These are phyloP conservation scores for Phthorimaea operculella DNA, from an alignment of 1,140 invertebrate genomes.

Conservation along the genomic window DNA sequence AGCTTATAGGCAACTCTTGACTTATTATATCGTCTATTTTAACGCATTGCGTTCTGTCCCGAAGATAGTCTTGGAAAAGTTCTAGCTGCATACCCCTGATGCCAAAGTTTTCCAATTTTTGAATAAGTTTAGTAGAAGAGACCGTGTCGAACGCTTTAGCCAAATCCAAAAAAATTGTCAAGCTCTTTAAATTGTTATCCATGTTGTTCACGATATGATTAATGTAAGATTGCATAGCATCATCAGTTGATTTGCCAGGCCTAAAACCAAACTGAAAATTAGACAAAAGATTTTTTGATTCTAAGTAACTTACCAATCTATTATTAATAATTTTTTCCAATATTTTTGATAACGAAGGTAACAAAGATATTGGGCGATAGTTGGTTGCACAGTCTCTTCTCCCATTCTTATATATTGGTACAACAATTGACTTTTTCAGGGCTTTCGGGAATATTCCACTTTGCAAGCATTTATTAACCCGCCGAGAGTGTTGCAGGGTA, in stretches of 20 bases:
- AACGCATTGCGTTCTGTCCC: neutral
- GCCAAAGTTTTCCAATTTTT: conserved; percentile 8
- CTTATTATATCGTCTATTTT: conserved; percentile 8
- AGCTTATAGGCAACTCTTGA: neutral
- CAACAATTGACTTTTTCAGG: neutral
- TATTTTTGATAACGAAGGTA: neutral
- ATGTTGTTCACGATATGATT: neutral
- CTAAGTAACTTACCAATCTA: neutral
- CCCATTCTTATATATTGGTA: neutral
- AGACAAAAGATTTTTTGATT: neutral
- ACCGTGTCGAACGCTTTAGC: conserved; percentile 6
- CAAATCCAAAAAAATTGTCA: conserved; percentile 3
- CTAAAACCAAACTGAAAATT: conserved; percentile 4
- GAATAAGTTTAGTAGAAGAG: neutral
- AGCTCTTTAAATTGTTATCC: neutral
- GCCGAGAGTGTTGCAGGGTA: no score
- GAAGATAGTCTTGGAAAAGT: conserved; percentile 6
- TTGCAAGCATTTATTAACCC: neutral
- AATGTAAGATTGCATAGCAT: neutral
- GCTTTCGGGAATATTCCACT: neutral
- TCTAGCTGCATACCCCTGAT: conserved; percentile 6
- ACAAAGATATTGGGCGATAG: neutral
- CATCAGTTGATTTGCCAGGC: neutral
- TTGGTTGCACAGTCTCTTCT: neutral
- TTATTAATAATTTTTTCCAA: conserved; percentile 1